Percentiles rank a stretch among this genome's conserved stretches.
phyloP scores from a whole-genome alignment of 2,113 vertebrate species.

The Neomonachus schauinslandi region DNA sequence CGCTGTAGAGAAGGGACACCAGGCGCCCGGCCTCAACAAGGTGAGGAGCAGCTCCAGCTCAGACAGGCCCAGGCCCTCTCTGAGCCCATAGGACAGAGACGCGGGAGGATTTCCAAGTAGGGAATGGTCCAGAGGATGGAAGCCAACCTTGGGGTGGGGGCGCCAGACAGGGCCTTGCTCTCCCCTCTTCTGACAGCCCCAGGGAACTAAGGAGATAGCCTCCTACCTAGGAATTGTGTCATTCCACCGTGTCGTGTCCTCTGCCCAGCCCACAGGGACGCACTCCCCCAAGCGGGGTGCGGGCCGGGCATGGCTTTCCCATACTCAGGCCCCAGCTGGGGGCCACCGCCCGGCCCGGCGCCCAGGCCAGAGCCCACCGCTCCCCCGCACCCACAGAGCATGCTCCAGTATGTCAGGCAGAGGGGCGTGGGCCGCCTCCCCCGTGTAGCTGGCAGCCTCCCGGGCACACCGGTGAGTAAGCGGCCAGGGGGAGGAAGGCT shows the following conservation, averaged over 20 bases:
- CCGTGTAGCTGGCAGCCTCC: constrained; percentile 72
- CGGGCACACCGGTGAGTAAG: constrained; percentile 75
- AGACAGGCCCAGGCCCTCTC: background rate
- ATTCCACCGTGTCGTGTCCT: constrained; percentile 20
- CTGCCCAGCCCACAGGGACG: constrained; percentile 57
- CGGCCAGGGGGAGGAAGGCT: constrained; percentile 54
- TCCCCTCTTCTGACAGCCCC: background rate
- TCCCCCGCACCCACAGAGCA: background rate
- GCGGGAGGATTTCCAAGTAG: background rate
- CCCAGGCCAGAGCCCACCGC: background rate
- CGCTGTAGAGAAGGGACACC: background rate
- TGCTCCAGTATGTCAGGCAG: constrained; percentile 43
- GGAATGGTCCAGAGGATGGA: background rate
- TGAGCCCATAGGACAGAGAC: constrained; percentile 8
- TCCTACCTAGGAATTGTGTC: background rate
- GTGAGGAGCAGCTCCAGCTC: background rate
- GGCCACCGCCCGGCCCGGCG: background rate
- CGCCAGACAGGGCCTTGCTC: background rate
- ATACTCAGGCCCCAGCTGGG: background rate
- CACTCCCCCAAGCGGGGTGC: background rate
- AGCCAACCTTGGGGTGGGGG: background rate
- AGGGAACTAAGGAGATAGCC: background rate
- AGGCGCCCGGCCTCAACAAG: background rate
- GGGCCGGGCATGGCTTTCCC: background rate
- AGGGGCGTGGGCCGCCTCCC: constrained; percentile 47